These are phyloP conservation scores for Morinoia aosen DNA, from an alignment of 2,888 invertebrate species.

Conservation along the genomic window DNA sequence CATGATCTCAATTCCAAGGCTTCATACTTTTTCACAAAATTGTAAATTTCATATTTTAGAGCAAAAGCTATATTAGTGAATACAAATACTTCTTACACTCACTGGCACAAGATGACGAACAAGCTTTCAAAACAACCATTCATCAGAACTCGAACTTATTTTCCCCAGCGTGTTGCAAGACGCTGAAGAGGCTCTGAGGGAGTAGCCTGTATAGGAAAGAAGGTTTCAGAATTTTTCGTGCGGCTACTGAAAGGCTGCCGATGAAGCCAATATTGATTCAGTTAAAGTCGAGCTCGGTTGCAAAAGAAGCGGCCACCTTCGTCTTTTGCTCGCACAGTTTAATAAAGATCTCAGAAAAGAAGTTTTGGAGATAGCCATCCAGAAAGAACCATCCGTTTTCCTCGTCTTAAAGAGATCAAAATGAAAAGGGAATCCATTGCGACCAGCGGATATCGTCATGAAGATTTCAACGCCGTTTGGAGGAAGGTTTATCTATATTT, in stretches of 20 bases:
- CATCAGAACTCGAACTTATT: not conserved
- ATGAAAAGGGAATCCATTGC: not conserved
- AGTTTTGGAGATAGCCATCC: not conserved
- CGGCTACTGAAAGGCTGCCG: constrained; percentile 6
- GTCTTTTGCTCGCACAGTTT: not conserved
- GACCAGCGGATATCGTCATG: not conserved
- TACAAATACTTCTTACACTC: not conserved
- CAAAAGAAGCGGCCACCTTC: constrained; percentile 14
- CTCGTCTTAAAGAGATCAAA: not conserved
- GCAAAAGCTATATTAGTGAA: not conserved
- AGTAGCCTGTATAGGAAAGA: constrained; percentile 12
- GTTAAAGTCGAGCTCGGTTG: not conserved
- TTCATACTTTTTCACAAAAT: not conserved
- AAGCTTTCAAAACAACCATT: not conserved
- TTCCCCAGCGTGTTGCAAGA: not conserved
- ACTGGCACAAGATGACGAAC: not conserved
- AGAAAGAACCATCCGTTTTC: not conserved
- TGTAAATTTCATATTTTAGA: not conserved
- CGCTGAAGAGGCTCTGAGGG: not conserved
- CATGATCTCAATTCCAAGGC: not conserved
- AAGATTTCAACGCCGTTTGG: not conserved
- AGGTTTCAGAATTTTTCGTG: constrained; percentile 9
- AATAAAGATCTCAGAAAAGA: not conserved
- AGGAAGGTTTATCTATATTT: not conserved
- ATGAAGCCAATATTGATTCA: constrained; percentile 47